Evolutionary conservation across 2,797 vertebrate species (phyloP), one percentile per base, ranked within the genome.

Genomic region (Ptychobarbus kaznakovi): DNA sequence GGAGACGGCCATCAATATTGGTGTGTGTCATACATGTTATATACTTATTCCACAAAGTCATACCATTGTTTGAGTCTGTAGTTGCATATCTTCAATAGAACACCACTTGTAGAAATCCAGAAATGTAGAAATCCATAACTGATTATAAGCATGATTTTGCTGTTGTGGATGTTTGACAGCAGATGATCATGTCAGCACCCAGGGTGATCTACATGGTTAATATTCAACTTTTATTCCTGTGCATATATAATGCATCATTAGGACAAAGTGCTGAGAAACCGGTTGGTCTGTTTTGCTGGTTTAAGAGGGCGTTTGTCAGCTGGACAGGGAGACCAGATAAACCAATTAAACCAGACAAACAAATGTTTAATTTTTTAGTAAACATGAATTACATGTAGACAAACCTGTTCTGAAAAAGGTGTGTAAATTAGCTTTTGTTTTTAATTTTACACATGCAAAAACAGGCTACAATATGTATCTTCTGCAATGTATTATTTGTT

Each of bases 1-100:
- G 91, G 98, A 99, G 94, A 99, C 98, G 0, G 97, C 97, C 88
- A 95, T 99, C 74, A 99, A 99, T 89, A 99, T 99, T 90, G 98
- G 98, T 82, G 32, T 42, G 82, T 72, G 42, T 80, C 42, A 16
- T 51, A 65, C 28, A 44, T 70, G 13, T 58, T 25, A 25, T 85
- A 74, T 69, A 53, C 9, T 20, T 51, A 25, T 42, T 25, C 63
- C 70, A 13, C n/a, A 46, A 46, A 49, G 6, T 73, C n/a, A 49
- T 4, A 1, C 12, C 13, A 10, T 46, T 73, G 22, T 8, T 46
- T 49, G 70, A 28, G 42, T 8, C 6, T 28, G n/a, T 70, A 42
- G 25, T 25, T 15, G 40, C 22, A 7, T 72, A 44, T 73, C 0
- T 0, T 20, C 35, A 40, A 22, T 11, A 40, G 66, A 69, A 69